These are phyloP conservation scores for Parazoanthus swiftii DNA, from an alignment of 92 coral and sea anemone species.

Conservation along the genomic window DNA sequence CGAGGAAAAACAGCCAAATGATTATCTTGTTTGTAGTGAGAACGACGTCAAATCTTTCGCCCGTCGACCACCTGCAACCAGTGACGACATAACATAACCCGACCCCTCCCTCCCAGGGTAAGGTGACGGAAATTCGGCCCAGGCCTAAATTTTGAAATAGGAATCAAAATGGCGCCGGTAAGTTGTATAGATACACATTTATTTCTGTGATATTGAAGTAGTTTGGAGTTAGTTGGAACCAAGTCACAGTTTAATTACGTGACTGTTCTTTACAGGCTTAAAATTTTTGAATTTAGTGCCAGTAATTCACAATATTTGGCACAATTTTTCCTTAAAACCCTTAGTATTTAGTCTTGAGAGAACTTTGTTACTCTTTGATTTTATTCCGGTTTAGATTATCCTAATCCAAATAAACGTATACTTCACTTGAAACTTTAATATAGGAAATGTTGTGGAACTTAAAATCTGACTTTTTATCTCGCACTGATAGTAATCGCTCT, in stretches of 20 bases:
- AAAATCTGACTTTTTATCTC: not conserved
- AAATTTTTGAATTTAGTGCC: no score
- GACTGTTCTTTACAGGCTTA: not conserved
- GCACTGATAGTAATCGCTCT: not conserved
- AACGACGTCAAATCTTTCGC: constrained; percentile 22
- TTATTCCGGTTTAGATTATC: not conserved
- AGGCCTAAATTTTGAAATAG: not conserved
- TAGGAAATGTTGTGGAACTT: not conserved
- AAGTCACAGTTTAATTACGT: not conserved
- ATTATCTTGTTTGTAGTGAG: not conserved
- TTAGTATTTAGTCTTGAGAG: no score
- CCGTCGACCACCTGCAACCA: constrained; percentile 34
- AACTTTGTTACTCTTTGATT: no score
- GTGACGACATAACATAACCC: constrained; percentile 35
- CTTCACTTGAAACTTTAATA: not conserved
- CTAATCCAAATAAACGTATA: no score
- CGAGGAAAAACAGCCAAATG: not conserved
- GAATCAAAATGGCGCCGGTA: constrained; percentile 45
- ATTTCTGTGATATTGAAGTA: not conserved
- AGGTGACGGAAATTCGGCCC: constrained; percentile 13
- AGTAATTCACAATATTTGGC: not conserved
- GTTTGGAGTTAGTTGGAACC: not conserved
- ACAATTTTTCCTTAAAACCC: no score
- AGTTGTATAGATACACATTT: not conserved
- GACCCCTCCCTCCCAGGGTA: constrained; percentile 26